Evolutionary conservation across 2,113 vertebrate species (phyloP).

Genomic region (Sclerurus mexicanus): DNA sequence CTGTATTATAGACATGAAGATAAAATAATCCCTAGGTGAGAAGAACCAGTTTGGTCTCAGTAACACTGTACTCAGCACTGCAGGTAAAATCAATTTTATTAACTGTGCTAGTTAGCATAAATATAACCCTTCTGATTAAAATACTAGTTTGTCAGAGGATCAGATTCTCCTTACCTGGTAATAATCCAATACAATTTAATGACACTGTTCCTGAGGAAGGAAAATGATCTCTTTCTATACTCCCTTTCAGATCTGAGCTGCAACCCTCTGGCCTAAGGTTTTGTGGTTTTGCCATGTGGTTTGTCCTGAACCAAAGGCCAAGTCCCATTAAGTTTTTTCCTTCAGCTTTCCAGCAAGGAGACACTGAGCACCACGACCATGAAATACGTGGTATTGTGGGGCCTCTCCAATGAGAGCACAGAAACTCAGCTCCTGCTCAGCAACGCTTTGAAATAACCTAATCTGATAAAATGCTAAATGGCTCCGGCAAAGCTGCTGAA

Average conservation of each 20-base stretch:
- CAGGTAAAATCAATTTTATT: constrained; percentile 12
- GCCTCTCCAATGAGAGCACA: background rate
- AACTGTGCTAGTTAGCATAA: background rate
- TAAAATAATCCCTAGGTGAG: constrained; percentile 30
- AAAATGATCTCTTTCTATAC: background rate
- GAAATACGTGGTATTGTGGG: background rate
- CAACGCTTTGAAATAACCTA: background rate
- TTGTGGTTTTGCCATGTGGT: background rate
- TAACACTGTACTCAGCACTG: background rate
- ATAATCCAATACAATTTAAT: background rate
- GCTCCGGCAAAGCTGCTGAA: background rate
- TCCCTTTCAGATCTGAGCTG: background rate
- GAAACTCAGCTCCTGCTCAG: background rate
- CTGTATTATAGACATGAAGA: background rate
- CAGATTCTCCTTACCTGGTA: background rate
- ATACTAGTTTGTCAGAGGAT: background rate
- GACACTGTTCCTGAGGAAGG: background rate
- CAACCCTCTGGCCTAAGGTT: background rate
- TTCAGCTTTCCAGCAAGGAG: background rate
- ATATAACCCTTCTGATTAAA: background rate
- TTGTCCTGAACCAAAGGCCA: background rate
- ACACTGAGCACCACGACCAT: rapidly evolving
- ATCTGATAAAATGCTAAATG: background rate
- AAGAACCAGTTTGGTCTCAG: background rate
- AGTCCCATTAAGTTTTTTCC: background rate